Conservation (phyloP, 2,797 vertebrate species). For the Urophycis tenuis region DNA sequence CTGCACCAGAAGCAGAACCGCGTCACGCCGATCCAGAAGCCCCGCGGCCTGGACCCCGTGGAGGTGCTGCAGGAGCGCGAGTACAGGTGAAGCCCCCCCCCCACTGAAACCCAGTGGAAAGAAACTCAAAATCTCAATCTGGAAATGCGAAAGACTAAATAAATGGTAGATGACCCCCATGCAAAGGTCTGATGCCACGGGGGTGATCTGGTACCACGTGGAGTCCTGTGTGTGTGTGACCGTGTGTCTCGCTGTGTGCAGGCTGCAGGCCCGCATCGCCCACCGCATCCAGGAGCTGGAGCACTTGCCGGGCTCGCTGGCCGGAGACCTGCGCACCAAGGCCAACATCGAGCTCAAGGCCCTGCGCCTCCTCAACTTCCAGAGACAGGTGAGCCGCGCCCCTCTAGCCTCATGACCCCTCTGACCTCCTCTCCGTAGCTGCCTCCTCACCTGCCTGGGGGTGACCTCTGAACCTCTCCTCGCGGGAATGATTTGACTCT, state of each 20-base stretch:
- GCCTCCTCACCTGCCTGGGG: neutral
- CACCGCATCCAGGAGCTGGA: constrained; percentile 96
- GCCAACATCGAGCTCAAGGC: constrained; percentile 95
- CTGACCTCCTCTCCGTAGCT: neutral
- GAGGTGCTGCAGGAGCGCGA: constrained; percentile 96
- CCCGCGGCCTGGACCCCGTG: constrained; percentile 92
- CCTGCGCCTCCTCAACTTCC: constrained; percentile 90
- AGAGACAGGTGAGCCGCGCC: constrained; percentile 80
- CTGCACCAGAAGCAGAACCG: constrained; percentile 97
- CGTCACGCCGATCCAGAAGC: constrained; percentile 94
- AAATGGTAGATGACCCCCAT: too few relatives aligned
- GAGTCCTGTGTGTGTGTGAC: too few relatives aligned
- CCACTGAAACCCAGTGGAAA: constrained; percentile 92
- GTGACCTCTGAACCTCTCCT: too few relatives aligned
- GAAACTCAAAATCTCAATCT: too few relatives aligned
- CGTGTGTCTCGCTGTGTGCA: constrained; percentile 21
- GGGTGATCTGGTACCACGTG: too few relatives aligned
- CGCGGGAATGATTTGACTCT: too few relatives aligned
- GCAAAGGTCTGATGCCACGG: too few relatives aligned
- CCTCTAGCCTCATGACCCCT: neutral
- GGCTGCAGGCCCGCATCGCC: constrained; percentile 90
- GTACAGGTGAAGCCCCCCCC: constrained; percentile 93
- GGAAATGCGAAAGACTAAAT: too few relatives aligned
- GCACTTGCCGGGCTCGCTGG: constrained; percentile 88
- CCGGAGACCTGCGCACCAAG: constrained; percentile 92